Evolutionary conservation across 2,888 invertebrate species (phyloP), one percentile per base, ranked within the genome.

Genomic region (Andrena minutula): DNA sequence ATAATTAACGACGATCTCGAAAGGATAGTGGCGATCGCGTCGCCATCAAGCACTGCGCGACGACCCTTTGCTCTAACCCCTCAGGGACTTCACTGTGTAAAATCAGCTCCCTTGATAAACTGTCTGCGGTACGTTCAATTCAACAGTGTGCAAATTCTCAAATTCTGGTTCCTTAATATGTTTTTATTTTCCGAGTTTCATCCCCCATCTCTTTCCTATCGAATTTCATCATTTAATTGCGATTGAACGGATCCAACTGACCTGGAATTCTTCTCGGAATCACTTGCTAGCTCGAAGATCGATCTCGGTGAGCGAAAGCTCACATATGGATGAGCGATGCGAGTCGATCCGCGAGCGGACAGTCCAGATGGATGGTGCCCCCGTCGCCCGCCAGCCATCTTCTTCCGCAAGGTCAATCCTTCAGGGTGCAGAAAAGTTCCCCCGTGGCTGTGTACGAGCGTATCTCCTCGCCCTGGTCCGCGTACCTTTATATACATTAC

Each of bases 401-500:
- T 10, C 51, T 20, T 7, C 12, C 20, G 72, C 78, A 80, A 83
- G 85, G 83, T 85, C 83, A 81, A 81, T 83, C 78, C 69, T 72
- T 68, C 51, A 60, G 71, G 53, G 51, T 32, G 66, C 61, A 30
- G 68, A 69, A 75, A 81, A 87, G 75, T 86, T 87, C 65, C 32
- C 47, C 66, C 49, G 49, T 51, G 69, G n/a, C 47, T 30, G 61
- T 60, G 66, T 56, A 70, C 72, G 49, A 32, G 79, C 84, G 74
- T 83, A 78, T 88, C 80, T 86, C 64, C 12, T 7, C 58, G 61
- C 23, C 68, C 68, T 35, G 78, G 75, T 73, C 71, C 76, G 79
- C 72, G 83, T 75, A 79, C 87, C 87, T 92, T 92, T 93, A 93
- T 93, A 93, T 92, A 93, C 93, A 93, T 94, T 94, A 93, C 92